A percentile compares a stretch with the other conserved stretches of the same genome.
Conservation (phyloP, 1,140 invertebrate species). For the Augochlora pura region DNA sequence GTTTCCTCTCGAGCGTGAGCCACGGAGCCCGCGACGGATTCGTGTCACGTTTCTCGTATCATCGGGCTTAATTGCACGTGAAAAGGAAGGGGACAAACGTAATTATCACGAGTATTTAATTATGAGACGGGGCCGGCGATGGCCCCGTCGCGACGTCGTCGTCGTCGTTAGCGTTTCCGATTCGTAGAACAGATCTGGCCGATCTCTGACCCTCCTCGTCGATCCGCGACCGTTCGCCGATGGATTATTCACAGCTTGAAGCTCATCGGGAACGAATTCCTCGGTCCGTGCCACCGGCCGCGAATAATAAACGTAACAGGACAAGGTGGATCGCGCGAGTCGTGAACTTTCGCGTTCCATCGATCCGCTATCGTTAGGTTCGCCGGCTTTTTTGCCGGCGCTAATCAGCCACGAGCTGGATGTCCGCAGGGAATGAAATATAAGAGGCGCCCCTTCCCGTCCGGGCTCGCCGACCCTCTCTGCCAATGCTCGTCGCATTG, state of each 20-base stretch:
- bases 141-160: not conserved
- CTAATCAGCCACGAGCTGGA: slow-evolving; percentile 59
- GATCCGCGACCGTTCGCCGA: too few species aligned
- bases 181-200: not conserved
- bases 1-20: not conserved
- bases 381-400: slow-evolving; percentile 32
- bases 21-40: not conserved
- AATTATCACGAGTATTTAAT: slow-evolving; percentile 2
- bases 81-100: slow-evolving; percentile 4
- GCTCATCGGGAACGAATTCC: too few species aligned
- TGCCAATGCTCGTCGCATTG: slow-evolving; percentile 37
- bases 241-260: too few species aligned
- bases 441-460: slow-evolving; percentile 23
- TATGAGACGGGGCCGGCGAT: not conserved
- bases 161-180: not conserved
- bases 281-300: not conserved
- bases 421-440: slow-evolving; percentile 51
- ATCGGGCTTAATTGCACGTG: slow-evolving; percentile 11
- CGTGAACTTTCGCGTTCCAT: slow-evolving; percentile 42
- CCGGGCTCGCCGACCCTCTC: slow-evolving; percentile 5
- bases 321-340: slow-evolving; percentile 1
- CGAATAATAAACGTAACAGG: slow-evolving; percentile 14
- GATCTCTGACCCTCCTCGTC: not conserved
- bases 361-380: slow-evolving; percentile 54
- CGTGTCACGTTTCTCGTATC: slow-evolving; percentile 27